A percentile compares a stretch with the other conserved stretches of the same genome.
Evolutionary conservation across 1,140 invertebrate species (phyloP).

Genomic region (Bombus pascuorum): DNA sequence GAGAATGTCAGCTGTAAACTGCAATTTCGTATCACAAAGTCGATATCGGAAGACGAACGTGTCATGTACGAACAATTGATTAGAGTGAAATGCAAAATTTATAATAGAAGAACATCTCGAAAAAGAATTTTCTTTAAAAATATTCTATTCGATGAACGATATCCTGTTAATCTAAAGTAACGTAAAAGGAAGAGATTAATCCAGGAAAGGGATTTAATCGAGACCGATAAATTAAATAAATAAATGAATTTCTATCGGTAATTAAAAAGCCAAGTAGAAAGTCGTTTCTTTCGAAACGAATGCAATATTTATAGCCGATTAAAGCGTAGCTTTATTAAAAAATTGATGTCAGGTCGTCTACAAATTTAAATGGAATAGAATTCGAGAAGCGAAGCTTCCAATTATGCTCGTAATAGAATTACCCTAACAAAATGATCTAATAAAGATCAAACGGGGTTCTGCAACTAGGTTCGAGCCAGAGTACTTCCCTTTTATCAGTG

Average conservation of each 20-base stretch:
- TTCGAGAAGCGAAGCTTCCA: neutral
- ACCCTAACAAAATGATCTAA: slow-evolving; percentile 18
- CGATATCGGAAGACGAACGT: neutral
- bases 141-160: neutral
- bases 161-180: neutral
- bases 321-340: neutral
- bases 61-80: too few species aligned
- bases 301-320: neutral
- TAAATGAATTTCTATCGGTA: neutral
- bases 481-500: neutral
- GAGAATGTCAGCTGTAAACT: neutral
- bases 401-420: slow-evolving; percentile 6
- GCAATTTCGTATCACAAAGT: neutral
- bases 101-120: neutral
- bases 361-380: slow-evolving; percentile 4
- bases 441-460: slow-evolving; percentile 7
- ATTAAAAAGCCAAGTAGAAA: too few species aligned
- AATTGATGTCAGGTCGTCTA: neutral
- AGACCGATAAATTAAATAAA: too few species aligned
- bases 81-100: neutral
- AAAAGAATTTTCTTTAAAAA: neutral
- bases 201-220: neutral
- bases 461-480: neutral
- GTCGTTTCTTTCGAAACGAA: neutral
- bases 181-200: neutral